Evolutionary conservation across 2,888 invertebrate genomes (phyloP), one percentile per base, ranked within the genome.

Genomic region (Amphimallon solstitiale): DNA sequence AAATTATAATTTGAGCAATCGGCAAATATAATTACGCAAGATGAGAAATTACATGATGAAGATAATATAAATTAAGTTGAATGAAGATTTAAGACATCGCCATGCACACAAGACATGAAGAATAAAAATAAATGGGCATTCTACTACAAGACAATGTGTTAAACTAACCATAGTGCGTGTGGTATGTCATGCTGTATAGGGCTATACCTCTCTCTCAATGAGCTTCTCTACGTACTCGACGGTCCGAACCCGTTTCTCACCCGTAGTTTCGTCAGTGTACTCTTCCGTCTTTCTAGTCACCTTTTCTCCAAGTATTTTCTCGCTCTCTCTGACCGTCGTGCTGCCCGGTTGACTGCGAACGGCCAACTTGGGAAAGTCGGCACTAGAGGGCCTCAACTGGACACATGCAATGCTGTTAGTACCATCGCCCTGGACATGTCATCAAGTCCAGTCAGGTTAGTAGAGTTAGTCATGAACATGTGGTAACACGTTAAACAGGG

Each of bases 171-270:
- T 76, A 72, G 77, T 74, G 77, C 75, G 74, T 70, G 65, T 67
- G 63, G 63, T 71, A 63, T 63, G 61, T 71, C 70, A 71, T 71
- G 69, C 69, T 68, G 69, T 60, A 60, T 63, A 45, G 49, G 38
- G 63, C 64, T 67, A 67, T 94, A 95, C 95, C 95, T 95, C 95
- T 88, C 92, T 94, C 86, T 95, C 95, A 86, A 95, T 94, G 85
- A 94, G 90, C 88, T 94, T 95, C 88, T 95, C 95, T 85, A 94
- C 92, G 87, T 94, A 94, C 88, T 95, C 94, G 85, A 95, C 90
- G 78, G 95, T 95, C 85, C 94, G 89, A 82, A 95, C 90, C 85
- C 90, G 91, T 83, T 89, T 90, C 84, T 92, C 92, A 79, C 94
- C 94, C 76, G 93, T 93, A 76, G 88, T 85, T 77, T 94, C 94